Conservation (phyloP, 2,113 vertebrate genomes). For the Scopus umbretta region DNA sequence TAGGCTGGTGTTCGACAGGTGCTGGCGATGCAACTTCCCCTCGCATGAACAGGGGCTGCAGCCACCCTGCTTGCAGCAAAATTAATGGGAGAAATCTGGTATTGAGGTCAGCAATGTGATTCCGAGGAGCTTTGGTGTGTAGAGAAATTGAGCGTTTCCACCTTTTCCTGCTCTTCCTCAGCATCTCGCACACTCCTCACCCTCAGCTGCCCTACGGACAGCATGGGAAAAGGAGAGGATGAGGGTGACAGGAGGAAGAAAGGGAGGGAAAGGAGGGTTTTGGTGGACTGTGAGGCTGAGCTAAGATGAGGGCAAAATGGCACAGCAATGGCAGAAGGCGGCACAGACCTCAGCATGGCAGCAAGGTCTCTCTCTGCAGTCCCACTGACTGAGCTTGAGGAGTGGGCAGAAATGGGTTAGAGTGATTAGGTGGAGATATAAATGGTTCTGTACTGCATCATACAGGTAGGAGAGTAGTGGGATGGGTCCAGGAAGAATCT, state of each 20-base stretch:
- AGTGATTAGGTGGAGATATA: neutral
- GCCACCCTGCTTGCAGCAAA: neutral
- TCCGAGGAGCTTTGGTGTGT: neutral
- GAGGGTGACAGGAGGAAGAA: neutral
- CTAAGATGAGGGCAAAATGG: neutral
- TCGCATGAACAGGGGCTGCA: neutral
- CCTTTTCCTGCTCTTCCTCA: neutral
- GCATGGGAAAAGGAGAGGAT: neutral
- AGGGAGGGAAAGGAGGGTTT: neutral
- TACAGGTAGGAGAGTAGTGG: neutral
- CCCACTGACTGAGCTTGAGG: neutral
- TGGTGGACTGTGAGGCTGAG: neutral
- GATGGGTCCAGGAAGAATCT: neutral
- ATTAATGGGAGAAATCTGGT: neutral
- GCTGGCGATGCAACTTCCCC: slow-evolving; percentile 30
- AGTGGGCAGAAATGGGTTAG: neutral
- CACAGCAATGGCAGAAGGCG: neutral
- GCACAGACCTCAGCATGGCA: rapidly evolving
- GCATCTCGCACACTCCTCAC: neutral
- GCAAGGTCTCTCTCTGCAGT: neutral
- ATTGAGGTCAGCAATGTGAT: neutral
- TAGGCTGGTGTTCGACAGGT: neutral
- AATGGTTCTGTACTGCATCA: neutral
- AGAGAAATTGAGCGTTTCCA: rapidly evolving
- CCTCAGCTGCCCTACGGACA: neutral